Evolutionary conservation across 2,797 vertebrate species (phyloP), one percentile per base, ranked within the genome.

Genomic region (Liasis olivaceus): DNA sequence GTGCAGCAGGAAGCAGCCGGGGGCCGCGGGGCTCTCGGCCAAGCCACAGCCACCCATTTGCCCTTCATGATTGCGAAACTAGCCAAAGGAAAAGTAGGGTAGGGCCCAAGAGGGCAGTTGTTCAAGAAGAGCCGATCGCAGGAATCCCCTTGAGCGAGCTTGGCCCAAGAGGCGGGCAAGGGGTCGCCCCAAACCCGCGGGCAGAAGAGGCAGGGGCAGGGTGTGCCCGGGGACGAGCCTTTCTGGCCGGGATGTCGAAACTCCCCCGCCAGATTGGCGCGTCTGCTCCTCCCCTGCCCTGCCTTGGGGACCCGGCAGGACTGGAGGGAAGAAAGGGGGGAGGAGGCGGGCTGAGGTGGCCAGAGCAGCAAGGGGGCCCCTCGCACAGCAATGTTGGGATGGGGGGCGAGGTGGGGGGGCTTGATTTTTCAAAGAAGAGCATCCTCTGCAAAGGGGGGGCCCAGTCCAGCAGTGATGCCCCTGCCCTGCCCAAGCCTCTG

Each of bases 181-280:
- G 24, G 1, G 0, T 12, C 22, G 59, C 59, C 28, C 26, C 17
- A 51, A 13, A 42, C 22, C 0, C 6, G 1, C 24, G 3, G 28
- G 24, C 4, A 0, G 69, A 2, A 60, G 15, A 24, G 11, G 0
- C 42, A 26, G 31, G 28, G 5, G 20, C 28, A 28, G 58, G 9
- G 24, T 2, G 3, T 51, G 26, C 17, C 0, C 8, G 63, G 3
- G 36, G 47, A 31, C 0, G 2, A 1, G 1, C 5, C 26, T 26
- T 72, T 14, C 85, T 13, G 14, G 11, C 9, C 0, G 1, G 13
- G 24, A 58, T 12, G 12, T 63, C 1, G 13, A 24, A 54, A 58
- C 59, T 69, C 42, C 5, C 14, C 26, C 42, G 9, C 42, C 26
- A 2, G 42, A 22, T 47, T 54, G n/a, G 5, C 28, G 0, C 0